Percentiles rank a stretch among this genome's conserved stretches.
Evolutionary conservation across 1,140 invertebrate genomes (phyloP).

Genomic region (Notospermus geniculatus): DNA sequence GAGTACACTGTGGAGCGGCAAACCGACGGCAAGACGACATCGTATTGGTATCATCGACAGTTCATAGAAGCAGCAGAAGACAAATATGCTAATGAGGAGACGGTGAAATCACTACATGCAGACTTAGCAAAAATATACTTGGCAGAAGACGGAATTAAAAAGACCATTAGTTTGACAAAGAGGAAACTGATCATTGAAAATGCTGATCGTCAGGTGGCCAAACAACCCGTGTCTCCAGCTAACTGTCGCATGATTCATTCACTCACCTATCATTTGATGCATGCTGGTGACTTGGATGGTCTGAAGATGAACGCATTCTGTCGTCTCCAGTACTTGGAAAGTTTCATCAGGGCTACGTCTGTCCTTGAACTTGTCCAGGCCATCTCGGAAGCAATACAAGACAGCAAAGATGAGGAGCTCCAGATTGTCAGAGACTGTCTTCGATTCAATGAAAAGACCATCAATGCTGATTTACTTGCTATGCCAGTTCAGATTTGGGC

Average conservation of each 20-base stretch:
- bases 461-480: too few relatives aligned
- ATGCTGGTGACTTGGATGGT: not conserved
- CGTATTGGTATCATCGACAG: conserved; percentile 81
- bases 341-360: too few relatives aligned
- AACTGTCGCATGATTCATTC: conserved; percentile 59
- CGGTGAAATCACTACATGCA: not conserved
- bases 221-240: conserved; percentile 84
- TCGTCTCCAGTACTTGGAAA: too few relatives aligned
- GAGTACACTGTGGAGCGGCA: conserved; percentile 68
- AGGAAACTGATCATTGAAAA: conserved; percentile 67
- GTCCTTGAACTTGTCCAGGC: too few relatives aligned
- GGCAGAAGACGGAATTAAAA: not conserved
- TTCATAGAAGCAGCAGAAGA: conserved; percentile 90
- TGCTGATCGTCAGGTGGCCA: conserved; percentile 88
- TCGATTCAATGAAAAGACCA: too few relatives aligned
- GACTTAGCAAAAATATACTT: conserved; percentile 11
- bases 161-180: conserved; percentile 59
- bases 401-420: too few relatives aligned
- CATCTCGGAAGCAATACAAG: too few relatives aligned
- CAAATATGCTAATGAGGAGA: conserved; percentile 86
- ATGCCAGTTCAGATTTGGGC: too few relatives aligned
- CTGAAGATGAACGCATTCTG: not conserved
- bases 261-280: conserved; percentile 83
- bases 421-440: too few relatives aligned
- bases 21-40: conserved; percentile 65